phyloP scores from a whole-genome alignment of 2,797 vertebrate genomes.

The Argya squamiceps region DNA sequence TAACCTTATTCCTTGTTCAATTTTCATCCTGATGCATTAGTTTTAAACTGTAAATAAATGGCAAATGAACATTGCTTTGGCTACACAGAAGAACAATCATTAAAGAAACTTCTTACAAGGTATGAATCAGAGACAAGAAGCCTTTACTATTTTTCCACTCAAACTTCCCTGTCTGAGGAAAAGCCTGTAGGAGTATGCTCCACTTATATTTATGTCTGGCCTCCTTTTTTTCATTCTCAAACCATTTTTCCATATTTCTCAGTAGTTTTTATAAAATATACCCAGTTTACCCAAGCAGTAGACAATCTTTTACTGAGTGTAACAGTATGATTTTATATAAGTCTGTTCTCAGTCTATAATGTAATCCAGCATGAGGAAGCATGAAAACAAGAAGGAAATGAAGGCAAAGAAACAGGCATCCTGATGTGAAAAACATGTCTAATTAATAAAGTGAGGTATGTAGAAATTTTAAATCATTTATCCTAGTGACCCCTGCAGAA shows the following conservation, averaged over 20 bases:
- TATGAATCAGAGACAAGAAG: slow-evolving; percentile 58
- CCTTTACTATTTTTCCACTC: not conserved
- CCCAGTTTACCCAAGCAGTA: not conserved
- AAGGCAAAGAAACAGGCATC: slow-evolving; percentile 24
- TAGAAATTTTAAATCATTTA: not conserved
- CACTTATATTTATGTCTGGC: slow-evolving; percentile 44
- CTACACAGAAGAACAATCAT: slow-evolving; percentile 51
- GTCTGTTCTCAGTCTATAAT: slow-evolving; percentile 42
- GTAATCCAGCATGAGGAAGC: slow-evolving; percentile 28
- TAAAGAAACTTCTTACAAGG: slow-evolving; percentile 54
- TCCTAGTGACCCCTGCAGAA: not conserved
- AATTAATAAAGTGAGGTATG: slow-evolving; percentile 46
- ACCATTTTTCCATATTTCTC: slow-evolving; percentile 34
- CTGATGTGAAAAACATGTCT: not conserved
- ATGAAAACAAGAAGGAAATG: not conserved
- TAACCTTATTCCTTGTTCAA: slow-evolving; percentile 68
- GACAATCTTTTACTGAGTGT: not conserved
- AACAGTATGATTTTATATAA: not conserved
- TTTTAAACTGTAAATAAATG: slow-evolving; percentile 60
- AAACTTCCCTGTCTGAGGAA: not conserved
- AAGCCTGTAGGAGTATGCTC: not conserved
- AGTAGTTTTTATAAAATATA: slow-evolving; percentile 38
- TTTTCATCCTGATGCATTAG: slow-evolving; percentile 58
- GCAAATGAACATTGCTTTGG: slow-evolving; percentile 56
- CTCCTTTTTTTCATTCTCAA: slow-evolving; percentile 9